Base-by-base conservation (phyloP, 2,797 vertebrate species). In the Poeciliopsis presidionis region DNA sequence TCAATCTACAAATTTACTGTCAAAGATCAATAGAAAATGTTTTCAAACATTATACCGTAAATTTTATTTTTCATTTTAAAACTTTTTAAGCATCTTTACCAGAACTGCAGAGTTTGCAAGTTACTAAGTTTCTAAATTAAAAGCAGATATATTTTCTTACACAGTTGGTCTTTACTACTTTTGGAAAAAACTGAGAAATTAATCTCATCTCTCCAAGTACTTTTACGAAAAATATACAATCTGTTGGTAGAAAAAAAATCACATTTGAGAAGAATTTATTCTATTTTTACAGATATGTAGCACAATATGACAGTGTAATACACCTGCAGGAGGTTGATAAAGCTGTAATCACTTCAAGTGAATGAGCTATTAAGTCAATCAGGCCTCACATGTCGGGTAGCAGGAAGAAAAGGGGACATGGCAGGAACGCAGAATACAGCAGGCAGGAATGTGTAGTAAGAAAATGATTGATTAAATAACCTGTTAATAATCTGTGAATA, bases 311-410 rank as follows among this genome's bases (percentile, higher is more conserved):
- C 71, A 36, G 0, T 39, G 33, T 65, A 39, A 65, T 65, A 39
- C 61, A 65, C 61, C 71, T 59, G 69, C 69, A 77, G 76, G 69
- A 55, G 69, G 69, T 9, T 77, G 67, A 72, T 77, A 72, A 72
- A 41, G 65, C 39, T 36, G 67, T 47, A 46, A 59, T 77, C 49
- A 77, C 28, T 59, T 72, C 39, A 53, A 72, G 13, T 33, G 30
- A 73, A 51, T 72, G 36, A 73, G 49, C 49, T 73, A 73, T 51
- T 73, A 51, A 73, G 20, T 73, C 30, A 73, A 51, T 51, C 46
- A 73, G 47, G 53, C 20, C 18, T 36, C 30, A 73, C 18, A 53
- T 36, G 71, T 51, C 5, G 30, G 16, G 9, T 13, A 5, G 1
- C 46, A 49, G 28, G 13, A 13, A 36, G 46, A 72, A 49, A 72